These are phyloP conservation scores for Nomia melanderi DNA, from an alignment of 1,140 invertebrate species.

Conservation along the genomic window DNA sequence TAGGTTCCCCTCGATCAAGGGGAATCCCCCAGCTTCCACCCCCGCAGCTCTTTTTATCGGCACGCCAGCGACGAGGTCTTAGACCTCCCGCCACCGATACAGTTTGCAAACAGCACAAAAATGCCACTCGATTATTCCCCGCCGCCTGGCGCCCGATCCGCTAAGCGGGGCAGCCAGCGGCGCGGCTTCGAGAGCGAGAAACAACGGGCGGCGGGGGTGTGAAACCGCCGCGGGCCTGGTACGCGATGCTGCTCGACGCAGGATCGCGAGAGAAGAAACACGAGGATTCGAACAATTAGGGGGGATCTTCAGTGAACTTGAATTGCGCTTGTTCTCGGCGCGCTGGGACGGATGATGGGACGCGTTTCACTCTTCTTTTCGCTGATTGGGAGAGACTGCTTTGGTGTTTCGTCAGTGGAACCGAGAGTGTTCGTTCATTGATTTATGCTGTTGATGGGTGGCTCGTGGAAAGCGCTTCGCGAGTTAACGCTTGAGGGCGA, in stretches of 20 bases:
- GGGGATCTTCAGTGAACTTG: not conserved
- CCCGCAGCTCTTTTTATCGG: constrained; percentile 11
- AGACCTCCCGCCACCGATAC: constrained; percentile 50
- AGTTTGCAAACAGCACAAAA: constrained; percentile 60
- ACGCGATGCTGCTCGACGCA: not conserved
- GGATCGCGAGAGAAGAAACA: not conserved
- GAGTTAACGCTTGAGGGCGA: too few relatives aligned
- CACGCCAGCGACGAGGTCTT: constrained; percentile 22
- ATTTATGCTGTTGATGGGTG: too few relatives aligned
- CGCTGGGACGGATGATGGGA: not conserved
- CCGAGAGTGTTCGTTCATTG: too few relatives aligned
- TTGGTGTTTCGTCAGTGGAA: too few relatives aligned
- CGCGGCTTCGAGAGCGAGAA: not conserved
- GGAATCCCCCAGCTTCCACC: not conserved
- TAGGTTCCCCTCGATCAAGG: not conserved
- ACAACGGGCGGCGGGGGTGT: not conserved
- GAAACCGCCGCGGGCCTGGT: not conserved
- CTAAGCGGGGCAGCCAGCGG: constrained; percentile 20
- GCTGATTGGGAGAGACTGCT: too few relatives aligned
- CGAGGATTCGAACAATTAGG: not conserved
- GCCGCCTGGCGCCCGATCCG: constrained; percentile 29
- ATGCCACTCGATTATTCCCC: constrained; percentile 56
- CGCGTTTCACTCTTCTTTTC: too few relatives aligned
- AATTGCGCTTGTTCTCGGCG: not conserved
- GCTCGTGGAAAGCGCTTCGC: too few relatives aligned